These are phyloP conservation scores for Eutolmus rufibarbis DNA, from an alignment of 2,888 invertebrate genomes.

Conservation along the genomic window DNA sequence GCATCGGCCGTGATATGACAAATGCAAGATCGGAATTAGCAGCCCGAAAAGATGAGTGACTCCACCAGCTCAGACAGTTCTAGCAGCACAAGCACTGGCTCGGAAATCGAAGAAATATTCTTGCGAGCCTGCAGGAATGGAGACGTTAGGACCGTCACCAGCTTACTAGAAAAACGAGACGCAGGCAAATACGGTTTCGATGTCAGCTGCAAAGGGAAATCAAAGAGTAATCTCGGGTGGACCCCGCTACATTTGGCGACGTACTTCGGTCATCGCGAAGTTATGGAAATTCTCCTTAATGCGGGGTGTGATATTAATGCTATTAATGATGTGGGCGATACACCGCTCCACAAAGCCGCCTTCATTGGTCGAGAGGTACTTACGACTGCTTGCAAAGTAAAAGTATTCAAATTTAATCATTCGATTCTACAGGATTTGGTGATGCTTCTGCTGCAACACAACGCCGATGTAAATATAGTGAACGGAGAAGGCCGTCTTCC, in stretches of 20 bases:
- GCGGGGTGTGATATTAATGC: constrained; percentile 69
- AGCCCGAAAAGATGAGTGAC: constrained; percentile 40
- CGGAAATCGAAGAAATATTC: constrained; percentile 68
- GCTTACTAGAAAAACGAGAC: constrained; percentile 64
- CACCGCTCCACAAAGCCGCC: constrained; percentile 72
- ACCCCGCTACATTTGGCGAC: constrained; percentile 73
- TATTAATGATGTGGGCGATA: constrained; percentile 72
- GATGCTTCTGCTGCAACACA: constrained; percentile 67
- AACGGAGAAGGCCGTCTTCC: constrained; percentile 72
- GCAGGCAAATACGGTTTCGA: constrained; percentile 67
- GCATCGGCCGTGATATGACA: neutral
- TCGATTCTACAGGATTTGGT: constrained; percentile 67
- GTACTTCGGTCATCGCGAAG: constrained; percentile 72
- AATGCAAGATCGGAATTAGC: neutral
- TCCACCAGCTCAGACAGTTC: constrained; percentile 43
- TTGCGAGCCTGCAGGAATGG: constrained; percentile 71
- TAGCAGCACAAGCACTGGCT: constrained; percentile 45
- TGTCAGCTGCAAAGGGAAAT: constrained; percentile 72
- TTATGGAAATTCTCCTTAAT: constrained; percentile 67
- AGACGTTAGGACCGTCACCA: constrained; percentile 66
- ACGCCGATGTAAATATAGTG: constrained; percentile 70
- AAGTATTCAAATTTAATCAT: neutral
- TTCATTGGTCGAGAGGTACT: constrained; percentile 72
- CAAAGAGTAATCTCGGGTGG: constrained; percentile 73
- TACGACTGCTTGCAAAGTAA: neutral